Evolutionary conservation across 2,113 vertebrate species (phyloP).

Genomic region (Sprattus sprattus): DNA sequence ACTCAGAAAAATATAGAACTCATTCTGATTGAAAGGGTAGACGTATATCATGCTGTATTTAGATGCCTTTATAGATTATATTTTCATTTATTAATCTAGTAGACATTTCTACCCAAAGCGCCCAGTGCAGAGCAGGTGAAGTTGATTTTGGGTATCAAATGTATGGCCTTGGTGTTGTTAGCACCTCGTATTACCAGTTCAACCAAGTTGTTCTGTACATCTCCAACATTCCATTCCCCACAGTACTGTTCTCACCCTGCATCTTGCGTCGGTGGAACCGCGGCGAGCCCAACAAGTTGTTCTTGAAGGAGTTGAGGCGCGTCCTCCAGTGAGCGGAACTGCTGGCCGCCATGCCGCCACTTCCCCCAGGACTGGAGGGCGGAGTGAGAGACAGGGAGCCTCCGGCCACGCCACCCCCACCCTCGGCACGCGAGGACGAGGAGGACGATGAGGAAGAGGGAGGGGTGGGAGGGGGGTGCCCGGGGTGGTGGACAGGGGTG

Average conservation of each 20-base stretch:
- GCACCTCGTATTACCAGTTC: background rate
- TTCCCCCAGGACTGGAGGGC: conserved; percentile 81
- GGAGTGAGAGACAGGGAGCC: conserved; percentile 77
- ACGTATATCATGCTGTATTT: background rate
- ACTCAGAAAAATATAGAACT: background rate
- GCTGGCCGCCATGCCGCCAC: conserved; percentile 74
- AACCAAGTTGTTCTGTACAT: background rate
- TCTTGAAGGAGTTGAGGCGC: conserved; percentile 89
- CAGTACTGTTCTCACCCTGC: conserved; percentile 67
- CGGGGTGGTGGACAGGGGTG: conserved; percentile 79
- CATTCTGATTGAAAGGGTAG: background rate
- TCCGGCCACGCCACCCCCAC: conserved; percentile 56
- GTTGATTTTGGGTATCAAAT: too few species aligned
- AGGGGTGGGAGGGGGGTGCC: conserved; percentile 75
- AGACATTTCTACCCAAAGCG: too few species aligned
- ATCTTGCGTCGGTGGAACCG: conserved; percentile 92
- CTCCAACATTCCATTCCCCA: background rate
- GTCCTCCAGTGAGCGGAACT: conserved; percentile 83
- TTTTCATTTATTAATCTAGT: too few species aligned
- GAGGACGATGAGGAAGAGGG: conserved; percentile 73
- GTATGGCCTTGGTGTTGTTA: background rate
- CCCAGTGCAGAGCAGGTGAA: too few species aligned
- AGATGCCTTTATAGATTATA: too few species aligned
- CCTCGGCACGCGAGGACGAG: conserved; percentile 74
- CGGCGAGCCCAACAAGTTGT: conserved; percentile 89